phyloP scores from a whole-genome alignment of 2,113 vertebrate species.

The Phylloscopus trochiloides region DNA sequence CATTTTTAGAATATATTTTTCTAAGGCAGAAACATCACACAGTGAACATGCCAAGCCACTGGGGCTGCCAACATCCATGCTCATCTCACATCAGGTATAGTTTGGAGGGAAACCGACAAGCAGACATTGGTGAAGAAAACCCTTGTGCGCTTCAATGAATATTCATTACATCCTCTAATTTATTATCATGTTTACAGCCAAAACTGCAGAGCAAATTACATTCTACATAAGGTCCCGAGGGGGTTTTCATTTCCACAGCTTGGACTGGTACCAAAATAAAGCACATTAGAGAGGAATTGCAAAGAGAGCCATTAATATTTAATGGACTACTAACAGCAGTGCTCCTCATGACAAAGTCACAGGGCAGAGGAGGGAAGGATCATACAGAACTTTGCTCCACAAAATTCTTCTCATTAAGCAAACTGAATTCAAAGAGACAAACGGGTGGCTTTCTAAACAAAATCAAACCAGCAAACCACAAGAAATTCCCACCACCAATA shows the following conservation, averaged over 20 bases:
- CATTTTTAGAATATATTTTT: neutral
- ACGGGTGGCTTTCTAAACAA: neutral
- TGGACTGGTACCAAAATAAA: conserved; percentile 69
- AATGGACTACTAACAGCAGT: conserved; percentile 47
- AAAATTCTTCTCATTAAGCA: neutral
- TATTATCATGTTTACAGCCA: conserved; percentile 72
- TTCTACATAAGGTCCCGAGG: conserved; percentile 36
- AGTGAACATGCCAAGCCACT: neutral
- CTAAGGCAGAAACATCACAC: neutral
- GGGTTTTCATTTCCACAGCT: conserved; percentile 56
- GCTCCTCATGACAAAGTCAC: neutral
- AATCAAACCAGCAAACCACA: neutral
- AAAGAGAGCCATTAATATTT: conserved; percentile 64
- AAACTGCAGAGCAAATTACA: conserved; percentile 68
- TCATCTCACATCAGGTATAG: neutral
- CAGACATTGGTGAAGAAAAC: neutral
- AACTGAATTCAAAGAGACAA: neutral
- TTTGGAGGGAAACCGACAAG: neutral
- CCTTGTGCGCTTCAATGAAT: conserved; percentile 35
- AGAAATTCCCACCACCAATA: neutral
- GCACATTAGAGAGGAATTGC: conserved; percentile 62
- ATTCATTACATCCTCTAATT: conserved; percentile 68
- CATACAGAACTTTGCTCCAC: neutral
- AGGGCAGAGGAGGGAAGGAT: neutral
- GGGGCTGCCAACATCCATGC: neutral